phyloP scores from a whole-genome alignment of 2,797 vertebrate genomes.

The Natrix natrix region DNA sequence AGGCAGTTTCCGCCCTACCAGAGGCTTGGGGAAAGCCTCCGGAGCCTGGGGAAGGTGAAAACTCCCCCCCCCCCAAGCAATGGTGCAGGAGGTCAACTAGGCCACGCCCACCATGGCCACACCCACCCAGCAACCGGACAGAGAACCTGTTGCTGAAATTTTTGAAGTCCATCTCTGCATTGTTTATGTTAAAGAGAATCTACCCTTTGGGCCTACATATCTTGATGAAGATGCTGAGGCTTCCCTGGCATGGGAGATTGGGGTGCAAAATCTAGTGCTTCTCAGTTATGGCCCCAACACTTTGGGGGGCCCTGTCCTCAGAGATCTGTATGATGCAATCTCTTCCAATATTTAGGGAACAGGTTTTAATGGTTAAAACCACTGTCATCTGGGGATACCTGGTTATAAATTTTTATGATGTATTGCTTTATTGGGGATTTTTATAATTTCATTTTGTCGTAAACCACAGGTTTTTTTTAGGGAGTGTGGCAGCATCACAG shows the following conservation, averaged over 20 bases:
- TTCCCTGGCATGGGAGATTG: not conserved
- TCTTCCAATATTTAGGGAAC: not conserved
- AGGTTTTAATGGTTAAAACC: not conserved
- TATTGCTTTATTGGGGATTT: not conserved
- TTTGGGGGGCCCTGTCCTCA: not conserved
- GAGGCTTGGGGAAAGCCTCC: too few relatives aligned
- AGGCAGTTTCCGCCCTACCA: too few relatives aligned
- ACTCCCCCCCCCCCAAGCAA: too few relatives aligned
- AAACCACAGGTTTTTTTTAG: not conserved
- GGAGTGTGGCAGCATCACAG: not conserved
- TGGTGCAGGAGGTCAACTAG: too few relatives aligned
- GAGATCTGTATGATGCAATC: not conserved
- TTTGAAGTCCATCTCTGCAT: not conserved
- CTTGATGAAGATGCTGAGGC: not conserved
- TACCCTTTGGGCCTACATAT: not conserved
- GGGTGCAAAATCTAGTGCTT: not conserved
- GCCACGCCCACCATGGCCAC: too few relatives aligned
- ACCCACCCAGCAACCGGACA: too few relatives aligned
- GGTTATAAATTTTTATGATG: not conserved
- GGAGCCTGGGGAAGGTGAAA: too few relatives aligned
- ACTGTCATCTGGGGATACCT: not conserved
- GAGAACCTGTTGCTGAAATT: too few relatives aligned
- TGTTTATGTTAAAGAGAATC: not conserved
- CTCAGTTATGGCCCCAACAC: not conserved
- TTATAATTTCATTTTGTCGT: not conserved